These are phyloP conservation scores for Chionodraco myersi DNA, from an alignment of 2,113 vertebrate species.

Conservation along the genomic window DNA sequence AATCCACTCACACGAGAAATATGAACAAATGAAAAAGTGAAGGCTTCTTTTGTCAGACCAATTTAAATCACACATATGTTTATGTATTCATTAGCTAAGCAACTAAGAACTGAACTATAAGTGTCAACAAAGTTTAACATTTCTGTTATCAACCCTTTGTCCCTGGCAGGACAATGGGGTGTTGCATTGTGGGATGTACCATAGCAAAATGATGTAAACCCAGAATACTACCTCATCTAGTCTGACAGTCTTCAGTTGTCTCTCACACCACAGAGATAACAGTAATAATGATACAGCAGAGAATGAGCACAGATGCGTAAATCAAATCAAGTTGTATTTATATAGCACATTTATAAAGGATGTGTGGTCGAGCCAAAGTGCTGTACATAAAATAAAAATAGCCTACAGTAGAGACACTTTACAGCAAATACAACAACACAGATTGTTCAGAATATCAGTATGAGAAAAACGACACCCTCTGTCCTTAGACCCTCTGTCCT, in stretches of 20 bases:
- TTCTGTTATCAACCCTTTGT: background rate
- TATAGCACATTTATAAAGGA: too few relatives aligned
- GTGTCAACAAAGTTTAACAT: background rate
- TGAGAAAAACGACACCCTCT: too few relatives aligned
- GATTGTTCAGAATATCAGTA: too few relatives aligned
- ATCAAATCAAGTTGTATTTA: too few relatives aligned
- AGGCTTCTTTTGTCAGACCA: background rate
- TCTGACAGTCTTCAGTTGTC: constrained; percentile 20
- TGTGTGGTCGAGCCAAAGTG: too few relatives aligned
- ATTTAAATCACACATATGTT: background rate
- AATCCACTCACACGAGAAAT: background rate
- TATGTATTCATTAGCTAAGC: background rate
- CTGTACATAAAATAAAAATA: too few relatives aligned
- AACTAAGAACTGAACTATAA: background rate
- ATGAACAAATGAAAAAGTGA: background rate
- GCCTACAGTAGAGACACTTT: too few relatives aligned
- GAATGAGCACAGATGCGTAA: constrained; percentile 10
- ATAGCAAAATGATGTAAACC: background rate
- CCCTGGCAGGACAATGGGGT: background rate
- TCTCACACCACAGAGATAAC: constrained; percentile 29
- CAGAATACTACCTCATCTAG: constrained; percentile 1
- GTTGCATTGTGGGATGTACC: constrained; percentile 11
- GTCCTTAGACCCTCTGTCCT: too few relatives aligned
- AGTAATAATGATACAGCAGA: constrained; percentile 33
- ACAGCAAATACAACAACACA: too few relatives aligned